phyloP scores from a whole-genome alignment of 2,797 vertebrate genomes.

The Nasua narica region DNA sequence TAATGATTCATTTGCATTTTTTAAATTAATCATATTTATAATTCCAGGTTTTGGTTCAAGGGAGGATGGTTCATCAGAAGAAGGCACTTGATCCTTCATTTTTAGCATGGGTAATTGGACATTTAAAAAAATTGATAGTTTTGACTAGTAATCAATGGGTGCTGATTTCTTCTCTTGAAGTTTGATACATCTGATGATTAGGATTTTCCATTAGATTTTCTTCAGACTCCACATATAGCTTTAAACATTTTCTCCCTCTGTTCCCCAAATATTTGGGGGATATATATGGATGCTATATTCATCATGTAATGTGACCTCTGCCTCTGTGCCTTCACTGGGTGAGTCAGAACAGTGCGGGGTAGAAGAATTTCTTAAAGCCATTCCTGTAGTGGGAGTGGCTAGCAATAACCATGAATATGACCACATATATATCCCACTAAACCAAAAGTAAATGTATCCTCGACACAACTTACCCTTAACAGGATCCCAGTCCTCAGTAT shows the following conservation, averaged over 20 bases:
- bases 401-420: not conserved
- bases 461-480: not conserved
- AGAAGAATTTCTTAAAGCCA: constrained; percentile 19
- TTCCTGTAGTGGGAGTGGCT: not conserved
- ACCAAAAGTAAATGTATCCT: not conserved
- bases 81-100: not conserved
- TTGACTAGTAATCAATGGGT: not conserved
- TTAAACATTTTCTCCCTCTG: not conserved
- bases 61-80: not conserved
- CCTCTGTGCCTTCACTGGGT: not conserved
- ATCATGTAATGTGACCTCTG: not conserved
- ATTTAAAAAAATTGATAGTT: constrained; percentile 1
- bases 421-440: not conserved
- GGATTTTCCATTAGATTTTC: not conserved
- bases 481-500: not conserved
- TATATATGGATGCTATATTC: not conserved
- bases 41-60: not conserved
- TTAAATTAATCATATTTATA: not conserved
- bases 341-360: not conserved
- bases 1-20: not conserved
- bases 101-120: not conserved
- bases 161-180: not conserved
- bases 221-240: not conserved
- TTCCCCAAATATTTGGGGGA: not conserved
- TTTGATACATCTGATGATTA: not conserved